Conservation (phyloP, 2,113 vertebrate genomes). For the Promerops cafer region DNA sequence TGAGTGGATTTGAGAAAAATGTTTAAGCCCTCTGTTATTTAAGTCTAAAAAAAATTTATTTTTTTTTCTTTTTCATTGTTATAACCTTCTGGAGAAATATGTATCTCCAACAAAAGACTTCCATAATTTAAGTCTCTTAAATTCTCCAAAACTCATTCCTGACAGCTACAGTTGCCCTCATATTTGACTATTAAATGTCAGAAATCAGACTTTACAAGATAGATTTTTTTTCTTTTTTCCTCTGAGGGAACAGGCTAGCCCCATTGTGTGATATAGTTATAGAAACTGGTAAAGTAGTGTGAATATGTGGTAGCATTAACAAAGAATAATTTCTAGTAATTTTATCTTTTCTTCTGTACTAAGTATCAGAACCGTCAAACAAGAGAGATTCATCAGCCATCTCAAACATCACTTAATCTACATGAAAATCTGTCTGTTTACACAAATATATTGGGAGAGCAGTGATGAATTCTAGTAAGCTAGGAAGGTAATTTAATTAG, state of each 20-base stretch:
- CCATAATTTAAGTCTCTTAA: neutral
- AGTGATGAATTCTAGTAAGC: constrained; percentile 11
- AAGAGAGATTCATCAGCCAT: neutral
- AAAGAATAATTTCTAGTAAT: neutral
- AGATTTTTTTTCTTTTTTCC: neutral
- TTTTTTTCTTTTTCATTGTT: neutral
- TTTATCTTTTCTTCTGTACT: neutral
- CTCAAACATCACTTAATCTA: neutral
- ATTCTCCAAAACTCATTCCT: neutral
- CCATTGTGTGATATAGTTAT: neutral
- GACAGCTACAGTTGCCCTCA: neutral
- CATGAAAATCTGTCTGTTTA: neutral
- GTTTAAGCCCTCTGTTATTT: neutral
- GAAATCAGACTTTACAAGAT: neutral
- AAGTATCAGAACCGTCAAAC: neutral
- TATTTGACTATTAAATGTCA: neutral
- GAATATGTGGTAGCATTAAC: neutral
- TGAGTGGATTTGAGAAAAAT: neutral
- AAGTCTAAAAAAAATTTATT: neutral
- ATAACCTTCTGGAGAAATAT: neutral
- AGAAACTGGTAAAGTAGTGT: neutral
- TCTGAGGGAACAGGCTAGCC: neutral
- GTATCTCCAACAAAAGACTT: neutral
- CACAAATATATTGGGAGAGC: neutral
- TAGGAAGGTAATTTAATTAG: constrained; percentile 56